A percentile compares a stretch with the other conserved stretches of the same genome.
These are phyloP conservation scores for Aspidiotus destructor DNA, from an alignment of 2,888 invertebrate species.

Conservation along the genomic window DNA sequence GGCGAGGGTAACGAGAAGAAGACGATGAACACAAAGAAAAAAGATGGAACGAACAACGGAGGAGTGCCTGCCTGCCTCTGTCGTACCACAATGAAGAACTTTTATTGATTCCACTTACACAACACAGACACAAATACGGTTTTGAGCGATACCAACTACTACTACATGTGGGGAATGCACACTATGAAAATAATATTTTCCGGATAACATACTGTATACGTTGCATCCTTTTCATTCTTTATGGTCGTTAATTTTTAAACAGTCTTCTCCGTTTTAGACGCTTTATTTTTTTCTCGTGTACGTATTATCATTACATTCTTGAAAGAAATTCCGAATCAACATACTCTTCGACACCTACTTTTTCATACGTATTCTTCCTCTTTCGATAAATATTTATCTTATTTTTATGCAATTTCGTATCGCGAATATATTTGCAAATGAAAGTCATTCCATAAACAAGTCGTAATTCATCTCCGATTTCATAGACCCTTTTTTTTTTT, in stretches of 20 bases:
- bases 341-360: slow-evolving; percentile 5
- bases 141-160: slow-evolving; percentile 22
- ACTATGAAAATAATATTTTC: slow-evolving; percentile 26
- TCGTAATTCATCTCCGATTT: too few relatives aligned
- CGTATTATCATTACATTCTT: slow-evolving; percentile 13
- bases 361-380: slow-evolving; percentile 6
- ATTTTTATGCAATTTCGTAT: too few relatives aligned
- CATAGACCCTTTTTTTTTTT: too few relatives aligned
- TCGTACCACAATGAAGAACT: slow-evolving; percentile 29
- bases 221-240: slow-evolving; percentile 29
- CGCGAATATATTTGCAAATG: too few relatives aligned
- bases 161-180: slow-evolving; percentile 14
- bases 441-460: too few relatives aligned
- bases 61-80: slow-evolving; percentile 21
- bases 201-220: slow-evolving; percentile 19
- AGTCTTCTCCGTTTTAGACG: slow-evolving; percentile 23
- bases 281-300: slow-evolving; percentile 24
- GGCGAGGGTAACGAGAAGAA: slow-evolving; percentile 19
- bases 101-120: slow-evolving; percentile 32
- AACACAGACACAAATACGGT: slow-evolving; percentile 31
- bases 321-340: slow-evolving; percentile 2
- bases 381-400: not conserved
- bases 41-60: slow-evolving; percentile 27
- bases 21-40: slow-evolving; percentile 4
- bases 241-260: slow-evolving; percentile 28